A percentile compares a stretch with the other conserved stretches of the same genome.
Conservation (phyloP, 2,113 vertebrate genomes). For the Hippocampus guttulatus region DNA sequence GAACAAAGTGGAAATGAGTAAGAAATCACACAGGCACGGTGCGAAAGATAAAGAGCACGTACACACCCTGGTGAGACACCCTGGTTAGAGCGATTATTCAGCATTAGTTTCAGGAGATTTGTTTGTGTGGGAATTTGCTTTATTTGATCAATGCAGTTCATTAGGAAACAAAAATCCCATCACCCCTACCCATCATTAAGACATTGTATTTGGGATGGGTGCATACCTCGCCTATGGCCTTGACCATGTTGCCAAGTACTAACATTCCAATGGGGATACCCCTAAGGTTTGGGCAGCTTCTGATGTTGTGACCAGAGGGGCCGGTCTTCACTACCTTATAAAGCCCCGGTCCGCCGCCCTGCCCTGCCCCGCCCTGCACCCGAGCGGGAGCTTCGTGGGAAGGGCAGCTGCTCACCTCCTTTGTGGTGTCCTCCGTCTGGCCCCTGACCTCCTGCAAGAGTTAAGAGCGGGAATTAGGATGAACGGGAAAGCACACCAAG, state of each 20-base stretch:
- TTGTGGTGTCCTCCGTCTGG: conserved; percentile 90
- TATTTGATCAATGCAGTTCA: conserved; percentile 14
- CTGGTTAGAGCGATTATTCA: conserved; percentile 28
- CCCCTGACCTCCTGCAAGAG: conserved; percentile 91
- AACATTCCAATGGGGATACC: conserved; percentile 99
- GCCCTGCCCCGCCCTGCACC: conserved; percentile 84
- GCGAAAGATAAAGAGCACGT: conserved; percentile 53
- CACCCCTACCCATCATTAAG: conserved; percentile 81
- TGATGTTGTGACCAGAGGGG: conserved; percentile 99
- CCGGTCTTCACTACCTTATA: conserved; percentile 99
- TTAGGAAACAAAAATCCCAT: conserved; percentile 66
- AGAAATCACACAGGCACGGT: conserved; percentile 33
- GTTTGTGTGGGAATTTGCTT: neutral
- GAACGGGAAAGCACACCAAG: conserved; percentile 1
- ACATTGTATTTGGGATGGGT: conserved; percentile 71
- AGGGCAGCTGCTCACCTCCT: conserved; percentile 90
- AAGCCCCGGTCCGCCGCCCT: conserved; percentile 93
- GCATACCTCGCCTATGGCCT: conserved; percentile 99
- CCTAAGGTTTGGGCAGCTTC: conserved; percentile 99
- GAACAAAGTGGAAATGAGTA: conserved; percentile 46
- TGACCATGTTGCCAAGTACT: conserved; percentile 99
- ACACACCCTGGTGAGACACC: conserved; percentile 48
- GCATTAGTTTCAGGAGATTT: neutral
- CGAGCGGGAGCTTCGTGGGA: conserved; percentile 86
- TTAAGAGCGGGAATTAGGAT: conserved; percentile 65